Evolutionary conservation across 2,797 vertebrate genomes (phyloP).

Genomic region (Urophycis tenuis): DNA sequence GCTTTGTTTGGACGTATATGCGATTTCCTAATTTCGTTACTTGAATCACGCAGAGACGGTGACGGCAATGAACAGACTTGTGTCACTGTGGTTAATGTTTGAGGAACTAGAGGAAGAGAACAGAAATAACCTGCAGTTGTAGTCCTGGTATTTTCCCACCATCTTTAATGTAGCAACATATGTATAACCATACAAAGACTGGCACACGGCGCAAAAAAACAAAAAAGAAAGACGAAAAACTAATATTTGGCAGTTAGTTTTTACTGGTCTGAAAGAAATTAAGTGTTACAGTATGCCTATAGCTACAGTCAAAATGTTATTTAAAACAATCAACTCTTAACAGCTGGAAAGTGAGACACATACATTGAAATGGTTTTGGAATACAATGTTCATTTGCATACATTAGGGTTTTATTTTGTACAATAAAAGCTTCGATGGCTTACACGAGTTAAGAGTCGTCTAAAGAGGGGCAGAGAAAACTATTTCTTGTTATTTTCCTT

Average conservation of each 20-base stretch:
- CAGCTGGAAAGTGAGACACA: neutral
- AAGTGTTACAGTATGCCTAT: neutral
- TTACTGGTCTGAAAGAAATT: too few species aligned
- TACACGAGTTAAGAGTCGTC: constrained; percentile 7
- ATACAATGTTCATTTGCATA: neutral
- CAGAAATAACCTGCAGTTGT: neutral
- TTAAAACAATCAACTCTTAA: neutral
- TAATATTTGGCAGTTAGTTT: too few species aligned
- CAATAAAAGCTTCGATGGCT: neutral
- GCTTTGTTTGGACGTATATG: neutral
- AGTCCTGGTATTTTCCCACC: neutral
- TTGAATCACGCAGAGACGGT: too few species aligned
- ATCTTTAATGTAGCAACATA: neutral
- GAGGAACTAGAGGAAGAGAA: neutral
- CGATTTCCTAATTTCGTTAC: neutral
- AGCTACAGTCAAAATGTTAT: neutral
- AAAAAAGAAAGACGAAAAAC: neutral
- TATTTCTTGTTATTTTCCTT: neutral
- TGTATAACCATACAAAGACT: neutral
- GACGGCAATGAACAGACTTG: too few species aligned
- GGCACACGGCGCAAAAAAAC: neutral
- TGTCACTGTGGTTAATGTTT: neutral
- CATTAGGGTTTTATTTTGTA: neutral
- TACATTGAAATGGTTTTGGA: neutral
- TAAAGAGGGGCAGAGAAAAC: neutral